Base-by-base conservation (phyloP, 2,113 vertebrate species). In the Synodontis membranacea region DNA sequence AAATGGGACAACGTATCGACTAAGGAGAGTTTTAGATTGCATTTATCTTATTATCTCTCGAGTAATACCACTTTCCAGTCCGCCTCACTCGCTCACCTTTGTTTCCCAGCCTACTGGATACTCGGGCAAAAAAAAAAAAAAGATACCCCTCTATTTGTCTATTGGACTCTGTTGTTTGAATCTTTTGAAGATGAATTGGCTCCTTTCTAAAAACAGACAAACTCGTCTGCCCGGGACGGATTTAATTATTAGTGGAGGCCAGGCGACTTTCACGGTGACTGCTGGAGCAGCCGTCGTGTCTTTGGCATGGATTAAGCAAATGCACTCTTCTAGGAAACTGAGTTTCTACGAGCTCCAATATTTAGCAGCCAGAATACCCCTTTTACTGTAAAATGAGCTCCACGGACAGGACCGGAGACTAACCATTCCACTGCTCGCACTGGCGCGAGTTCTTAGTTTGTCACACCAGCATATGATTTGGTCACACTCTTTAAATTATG, bases 141-240 rank as follows among this genome's bases (percentile, higher is more conserved):
- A 64, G 80, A 80, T 82, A 50, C 78, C 50, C 64, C 44, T 6
- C 28, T 21, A n/a, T 50, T 82, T 39, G 37, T 54, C 85, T 82
- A 72, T 60, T 85, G 85, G 66, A 66, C 34, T 84, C 17, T 84
- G 78, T 70, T 64, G 70, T 66, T 64, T 70, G 72, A 48, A 48
- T 78, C 28, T 46, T 64, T 81, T 83, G 25, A 76, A 75, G 82
- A 86, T 83, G 79, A 90, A 90, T 87, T 85, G 81, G 80, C 25
- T 86, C 12, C 10, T 76, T 84, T 86, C 83, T 74, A 68, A 58
- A 87, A 64, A 48, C 25, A 75, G 31, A 34, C 39, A 46, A 37
- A 15, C 42, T 75, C 11, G 64, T 46, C 25, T 81, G 64, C 28
- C 81, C 80, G 80, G 52, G 39, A 58, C 58, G 10, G 31, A 58